phyloP scores from a whole-genome alignment of 2,797 vertebrate species.

The Semotilus atromaculatus region DNA sequence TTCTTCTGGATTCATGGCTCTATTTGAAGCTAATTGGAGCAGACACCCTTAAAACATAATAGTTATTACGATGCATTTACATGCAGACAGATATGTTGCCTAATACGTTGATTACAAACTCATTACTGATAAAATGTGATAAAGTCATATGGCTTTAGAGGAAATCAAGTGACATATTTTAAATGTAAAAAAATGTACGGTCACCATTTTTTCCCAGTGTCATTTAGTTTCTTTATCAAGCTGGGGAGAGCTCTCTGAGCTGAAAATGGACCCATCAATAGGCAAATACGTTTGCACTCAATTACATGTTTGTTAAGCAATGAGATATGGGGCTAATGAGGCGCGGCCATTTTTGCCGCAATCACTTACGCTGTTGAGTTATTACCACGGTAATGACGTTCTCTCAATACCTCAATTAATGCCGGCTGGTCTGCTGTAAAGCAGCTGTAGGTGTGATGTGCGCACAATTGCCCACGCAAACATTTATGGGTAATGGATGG shows the following conservation, averaged over 20 bases:
- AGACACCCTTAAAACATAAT: constrained; percentile 44
- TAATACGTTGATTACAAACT: constrained; percentile 43
- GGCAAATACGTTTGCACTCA: constrained; percentile 70
- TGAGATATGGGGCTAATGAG: constrained; percentile 75
- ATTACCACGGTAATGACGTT: constrained; percentile 72
- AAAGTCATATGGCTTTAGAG: constrained; percentile 39
- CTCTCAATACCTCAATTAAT: constrained; percentile 76
- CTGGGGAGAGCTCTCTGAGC: constrained; percentile 45
- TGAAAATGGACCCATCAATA: constrained; percentile 71
- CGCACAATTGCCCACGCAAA: constrained; percentile 58
- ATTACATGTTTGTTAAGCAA: constrained; percentile 72
- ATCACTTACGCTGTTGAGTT: constrained; percentile 68
- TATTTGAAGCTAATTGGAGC: constrained; percentile 60
- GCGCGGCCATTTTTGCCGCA: constrained; percentile 62
- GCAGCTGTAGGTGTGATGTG: constrained; percentile 58
- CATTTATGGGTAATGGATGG: constrained; percentile 65
- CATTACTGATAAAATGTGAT: constrained; percentile 38
- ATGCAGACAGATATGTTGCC: constrained; percentile 47
- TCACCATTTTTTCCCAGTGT: constrained; percentile 40
- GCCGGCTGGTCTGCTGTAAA: constrained; percentile 50
- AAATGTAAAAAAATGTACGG: constrained; percentile 30
- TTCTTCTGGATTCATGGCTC: constrained; percentile 54
- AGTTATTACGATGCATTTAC: constrained; percentile 50
- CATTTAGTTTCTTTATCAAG: constrained; percentile 50
- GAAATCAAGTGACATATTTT: constrained; percentile 42